Conservation (phyloP, 1,140 invertebrate genomes). For the Oedothorax gibbosus region DNA sequence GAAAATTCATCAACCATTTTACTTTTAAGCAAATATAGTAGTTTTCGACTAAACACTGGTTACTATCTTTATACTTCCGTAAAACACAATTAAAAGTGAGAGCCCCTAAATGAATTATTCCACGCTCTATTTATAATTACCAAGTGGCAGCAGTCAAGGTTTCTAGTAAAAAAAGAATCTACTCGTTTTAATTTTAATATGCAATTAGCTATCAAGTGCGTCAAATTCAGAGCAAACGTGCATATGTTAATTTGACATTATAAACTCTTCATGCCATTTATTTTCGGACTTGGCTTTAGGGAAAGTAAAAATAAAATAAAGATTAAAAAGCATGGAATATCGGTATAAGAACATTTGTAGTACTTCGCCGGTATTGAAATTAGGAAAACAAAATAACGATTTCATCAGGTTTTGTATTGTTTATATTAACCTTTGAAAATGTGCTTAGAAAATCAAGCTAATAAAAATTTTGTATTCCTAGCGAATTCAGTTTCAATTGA, state of each 20-base stretch:
- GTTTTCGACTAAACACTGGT: not conserved
- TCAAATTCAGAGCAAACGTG: conserved; percentile 9
- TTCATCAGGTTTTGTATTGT: no score
- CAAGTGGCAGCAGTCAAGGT: not conserved
- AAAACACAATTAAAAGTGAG: conserved; percentile 33
- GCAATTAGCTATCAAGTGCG: conserved; percentile 33
- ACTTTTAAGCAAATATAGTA: conserved; percentile 33
- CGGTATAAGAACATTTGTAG: no score
- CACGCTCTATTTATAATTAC: not conserved
- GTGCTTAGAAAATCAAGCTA: no score
- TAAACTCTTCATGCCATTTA: not conserved
- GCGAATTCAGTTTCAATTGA: no score
- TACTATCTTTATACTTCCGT: not conserved
- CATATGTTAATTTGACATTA: conserved; percentile 15
- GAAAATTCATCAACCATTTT: conserved; percentile 27
- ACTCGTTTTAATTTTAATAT: conserved; percentile 30
- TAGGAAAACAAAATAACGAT: no score
- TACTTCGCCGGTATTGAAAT: no score
- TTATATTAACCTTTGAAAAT: no score
- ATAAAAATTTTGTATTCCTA: no score
- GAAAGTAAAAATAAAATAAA: no score
- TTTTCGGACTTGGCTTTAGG: not conserved
- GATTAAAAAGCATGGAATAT: no score
- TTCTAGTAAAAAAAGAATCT: conserved; percentile 14
- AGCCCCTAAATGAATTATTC: conserved; percentile 5